These are phyloP conservation scores for Metellina segmentata DNA, from an alignment of 2,888 invertebrate species.

Conservation along the genomic window DNA sequence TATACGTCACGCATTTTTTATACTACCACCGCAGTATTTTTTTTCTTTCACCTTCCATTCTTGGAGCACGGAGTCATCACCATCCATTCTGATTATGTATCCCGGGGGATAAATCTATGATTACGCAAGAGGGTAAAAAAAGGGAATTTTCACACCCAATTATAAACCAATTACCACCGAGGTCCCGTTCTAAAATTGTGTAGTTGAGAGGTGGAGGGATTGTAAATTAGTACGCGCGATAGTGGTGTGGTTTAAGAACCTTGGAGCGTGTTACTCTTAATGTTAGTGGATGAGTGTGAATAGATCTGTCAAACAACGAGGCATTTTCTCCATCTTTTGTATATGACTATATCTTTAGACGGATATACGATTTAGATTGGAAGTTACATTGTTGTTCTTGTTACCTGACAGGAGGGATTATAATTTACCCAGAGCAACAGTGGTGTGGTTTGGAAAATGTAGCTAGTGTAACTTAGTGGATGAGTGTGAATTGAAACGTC, in stretches of 20 bases:
- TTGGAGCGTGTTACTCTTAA: background rate
- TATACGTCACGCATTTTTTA: constrained; percentile 50
- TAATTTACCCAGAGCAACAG: background rate
- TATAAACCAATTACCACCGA: constrained; percentile 72
- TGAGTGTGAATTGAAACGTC: background rate
- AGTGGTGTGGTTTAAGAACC: constrained; percentile 18
- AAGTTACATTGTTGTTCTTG: background rate
- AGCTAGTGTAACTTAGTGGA: background rate
- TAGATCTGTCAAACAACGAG: background rate
- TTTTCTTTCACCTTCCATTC: constrained; percentile 11
- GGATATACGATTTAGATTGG: background rate
- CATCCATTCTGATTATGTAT: constrained; percentile 68
- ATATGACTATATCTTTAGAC: no score
- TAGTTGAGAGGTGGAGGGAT: constrained; percentile 11
- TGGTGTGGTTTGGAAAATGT: background rate
- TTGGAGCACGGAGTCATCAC: constrained; percentile 48
- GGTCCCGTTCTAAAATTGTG: constrained; percentile 28
- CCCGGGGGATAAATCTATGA: constrained; percentile 64
- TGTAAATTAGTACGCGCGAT: background rate
- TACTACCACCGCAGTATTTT: constrained; percentile 13
- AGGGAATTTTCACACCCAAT: constrained; percentile 74
- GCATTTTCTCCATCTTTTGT: background rate
- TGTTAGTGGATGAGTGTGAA: background rate
- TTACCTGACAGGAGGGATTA: background rate
- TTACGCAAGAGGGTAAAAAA: constrained; percentile 53